Base-by-base conservation (phyloP, 2,797 vertebrate genomes). In the Clarias platycephalus region DNA sequence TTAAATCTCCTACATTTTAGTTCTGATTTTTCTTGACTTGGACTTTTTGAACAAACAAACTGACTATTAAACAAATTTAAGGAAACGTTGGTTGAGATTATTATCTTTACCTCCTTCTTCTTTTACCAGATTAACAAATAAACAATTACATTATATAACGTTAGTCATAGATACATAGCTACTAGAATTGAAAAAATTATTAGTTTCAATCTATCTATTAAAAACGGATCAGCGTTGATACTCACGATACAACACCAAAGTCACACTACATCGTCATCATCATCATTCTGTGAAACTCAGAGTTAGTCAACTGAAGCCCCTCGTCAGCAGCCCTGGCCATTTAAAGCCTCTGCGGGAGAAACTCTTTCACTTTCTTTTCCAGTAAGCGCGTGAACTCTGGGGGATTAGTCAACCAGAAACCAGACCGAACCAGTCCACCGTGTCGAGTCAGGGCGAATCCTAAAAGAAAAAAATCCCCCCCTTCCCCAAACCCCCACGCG, bases 291-390 rank as follows among this genome's bases (percentile, higher is more conserved):
- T 72, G 26, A 72, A 49, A 72, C 16, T 28, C 28, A 0, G n/a
- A n/a, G 28, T 71, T 2, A n/a, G 16, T 40, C 44, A 18, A 37
- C 81, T 49, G 37, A 74, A 74, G 68, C 70, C 68, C 37, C 68
- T 62, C 40, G 5, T 74, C 81, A 82, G 57, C 55, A 26, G 24
- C 58, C 0, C 9, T 6, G 57, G 16, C 15, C n/a, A 22, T 82
- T 72, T 72, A 74, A 72, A 62, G 53, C 10, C 13, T 18, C 66
- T 5, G 24, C 67, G 40, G 18, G 13, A 87, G 20, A 87, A 77
- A 75, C 49, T 24, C 49, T 84, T 87, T 89, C 84, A 44, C 86
- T 87, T 87, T 85, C 87, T 71, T 81, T 86, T 85, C 72, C 49
- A 78, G 77, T 80, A 44, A 80, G 4, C 4, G 15, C 22, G 3